phyloP scores from a whole-genome alignment of 2,113 vertebrate genomes.

The Dinomys branickii region DNA sequence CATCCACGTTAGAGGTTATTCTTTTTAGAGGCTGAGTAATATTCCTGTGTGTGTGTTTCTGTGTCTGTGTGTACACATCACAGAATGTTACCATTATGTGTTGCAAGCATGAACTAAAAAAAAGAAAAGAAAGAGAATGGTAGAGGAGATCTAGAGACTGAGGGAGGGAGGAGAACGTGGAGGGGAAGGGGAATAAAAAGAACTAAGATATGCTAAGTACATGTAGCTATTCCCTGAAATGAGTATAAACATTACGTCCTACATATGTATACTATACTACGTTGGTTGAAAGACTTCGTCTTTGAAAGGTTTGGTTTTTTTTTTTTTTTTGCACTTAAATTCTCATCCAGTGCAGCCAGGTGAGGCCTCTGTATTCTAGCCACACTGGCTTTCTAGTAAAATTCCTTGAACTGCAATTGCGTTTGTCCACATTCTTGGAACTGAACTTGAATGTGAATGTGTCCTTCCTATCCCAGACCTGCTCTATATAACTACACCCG shows the following conservation, averaged over 20 bases:
- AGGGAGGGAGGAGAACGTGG: background rate
- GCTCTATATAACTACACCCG: background rate
- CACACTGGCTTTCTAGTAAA: background rate
- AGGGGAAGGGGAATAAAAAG: background rate
- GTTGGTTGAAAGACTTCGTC: background rate
- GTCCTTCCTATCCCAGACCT: background rate
- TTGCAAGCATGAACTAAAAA: too few species aligned
- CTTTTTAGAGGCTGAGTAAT: background rate
- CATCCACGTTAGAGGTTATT: background rate
- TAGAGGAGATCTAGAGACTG: too few species aligned
- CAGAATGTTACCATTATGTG: too few species aligned
- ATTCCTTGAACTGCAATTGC: background rate
- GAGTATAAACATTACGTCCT: background rate
- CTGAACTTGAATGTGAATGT: conserved; percentile 16
- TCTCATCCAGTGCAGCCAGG: background rate
- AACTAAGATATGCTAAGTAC: background rate
- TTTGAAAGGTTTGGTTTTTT: background rate
- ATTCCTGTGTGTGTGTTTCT: background rate
- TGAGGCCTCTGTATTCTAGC: background rate
- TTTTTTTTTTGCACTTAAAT: background rate
- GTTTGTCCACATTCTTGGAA: background rate
- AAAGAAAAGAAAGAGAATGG: too few species aligned
- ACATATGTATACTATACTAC: background rate
- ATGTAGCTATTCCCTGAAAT: background rate
- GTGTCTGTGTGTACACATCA: too few species aligned